Evolutionary conservation across 1,140 invertebrate genomes (phyloP).

Genomic region (Drosophila lowei): DNA sequence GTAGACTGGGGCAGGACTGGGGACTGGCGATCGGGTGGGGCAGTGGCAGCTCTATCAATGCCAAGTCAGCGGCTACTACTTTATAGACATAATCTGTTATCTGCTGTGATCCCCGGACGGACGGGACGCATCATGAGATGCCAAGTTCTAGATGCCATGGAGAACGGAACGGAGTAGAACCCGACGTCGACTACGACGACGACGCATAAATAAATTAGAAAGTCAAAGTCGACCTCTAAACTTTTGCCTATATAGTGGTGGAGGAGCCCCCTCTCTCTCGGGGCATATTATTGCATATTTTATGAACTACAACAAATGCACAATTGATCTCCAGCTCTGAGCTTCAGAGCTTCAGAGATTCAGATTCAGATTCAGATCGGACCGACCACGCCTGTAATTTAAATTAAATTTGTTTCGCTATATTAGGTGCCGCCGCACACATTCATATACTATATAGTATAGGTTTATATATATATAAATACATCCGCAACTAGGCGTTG

Average conservation of each 20-base stretch:
- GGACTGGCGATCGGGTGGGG: conserved; percentile 25
- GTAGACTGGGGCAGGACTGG: conserved; percentile 16
- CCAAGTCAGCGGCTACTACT: conserved; percentile 49
- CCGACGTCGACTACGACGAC: conserved; percentile 33
- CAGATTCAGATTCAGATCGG: conserved; percentile 31
- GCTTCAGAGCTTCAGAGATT: conserved; percentile 24
- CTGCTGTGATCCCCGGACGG: conserved; percentile 10
- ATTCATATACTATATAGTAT: conserved; percentile 20
- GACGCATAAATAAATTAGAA: conserved; percentile 81
- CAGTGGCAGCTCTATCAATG: conserved; percentile 52
- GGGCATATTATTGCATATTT: conserved; percentile 74
- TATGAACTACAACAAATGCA: conserved; percentile 64
- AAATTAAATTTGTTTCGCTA: conserved; percentile 81
- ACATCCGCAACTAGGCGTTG: conserved; percentile 76
- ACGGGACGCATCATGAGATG: conserved; percentile 54
- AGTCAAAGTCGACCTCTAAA: conserved; percentile 78
- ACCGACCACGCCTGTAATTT: conserved; percentile 80
- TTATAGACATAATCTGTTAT: conserved; percentile 42
- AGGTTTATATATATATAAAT: conserved; percentile 37
- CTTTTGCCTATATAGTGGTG: conserved; percentile 58
- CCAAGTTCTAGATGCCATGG: conserved; percentile 11
- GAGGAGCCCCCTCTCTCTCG: conserved; percentile 4
- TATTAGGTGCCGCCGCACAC: conserved; percentile 76
- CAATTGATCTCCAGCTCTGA: conserved; percentile 46
- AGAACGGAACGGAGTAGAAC: too few species aligned